Conservation (phyloP, 2,888 invertebrate genomes). For the Diabrotica balteata region DNA sequence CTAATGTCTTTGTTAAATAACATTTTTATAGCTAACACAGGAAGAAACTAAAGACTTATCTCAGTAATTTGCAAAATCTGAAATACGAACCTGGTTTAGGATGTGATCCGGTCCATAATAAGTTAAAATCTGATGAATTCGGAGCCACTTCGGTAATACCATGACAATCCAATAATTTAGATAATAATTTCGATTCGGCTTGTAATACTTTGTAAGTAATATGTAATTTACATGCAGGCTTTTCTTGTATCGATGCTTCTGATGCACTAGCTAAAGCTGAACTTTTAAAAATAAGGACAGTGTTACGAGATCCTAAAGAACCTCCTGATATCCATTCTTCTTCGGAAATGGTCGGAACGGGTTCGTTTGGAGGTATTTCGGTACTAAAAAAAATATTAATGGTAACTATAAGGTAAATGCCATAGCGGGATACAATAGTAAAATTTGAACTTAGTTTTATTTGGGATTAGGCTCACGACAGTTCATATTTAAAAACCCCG, state of each 20-base stretch:
- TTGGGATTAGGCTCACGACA: too few species aligned
- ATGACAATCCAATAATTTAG: slow-evolving; percentile 78
- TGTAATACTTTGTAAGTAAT: slow-evolving; percentile 81
- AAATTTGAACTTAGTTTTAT: too few species aligned
- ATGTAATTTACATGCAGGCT: slow-evolving; percentile 74
- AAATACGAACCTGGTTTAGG: slow-evolving; percentile 77
- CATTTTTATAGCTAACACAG: too few species aligned
- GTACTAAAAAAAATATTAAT: slow-evolving; percentile 14
- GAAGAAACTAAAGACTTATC: too few species aligned
- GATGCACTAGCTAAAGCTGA: slow-evolving; percentile 65
- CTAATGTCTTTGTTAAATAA: too few species aligned
- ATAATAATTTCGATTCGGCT: slow-evolving; percentile 81
- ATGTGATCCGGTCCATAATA: slow-evolving; percentile 92
- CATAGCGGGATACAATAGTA: too few species aligned
- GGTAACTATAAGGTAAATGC: neutral
- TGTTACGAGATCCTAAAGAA: slow-evolving; percentile 66
- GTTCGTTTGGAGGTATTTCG: slow-evolving; percentile 9
- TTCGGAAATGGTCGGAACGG: slow-evolving; percentile 1
- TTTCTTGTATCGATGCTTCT: slow-evolving; percentile 57
- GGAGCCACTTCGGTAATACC: slow-evolving; percentile 77
- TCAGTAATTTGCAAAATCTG: too few species aligned
- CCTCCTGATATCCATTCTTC: slow-evolving; percentile 57
- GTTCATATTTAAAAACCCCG: too few species aligned
- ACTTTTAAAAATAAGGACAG: slow-evolving; percentile 73
- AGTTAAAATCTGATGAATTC: slow-evolving; percentile 79